phyloP scores from a whole-genome alignment of 92 coral and sea anemone species.

The Palythoa grandiflora region DNA sequence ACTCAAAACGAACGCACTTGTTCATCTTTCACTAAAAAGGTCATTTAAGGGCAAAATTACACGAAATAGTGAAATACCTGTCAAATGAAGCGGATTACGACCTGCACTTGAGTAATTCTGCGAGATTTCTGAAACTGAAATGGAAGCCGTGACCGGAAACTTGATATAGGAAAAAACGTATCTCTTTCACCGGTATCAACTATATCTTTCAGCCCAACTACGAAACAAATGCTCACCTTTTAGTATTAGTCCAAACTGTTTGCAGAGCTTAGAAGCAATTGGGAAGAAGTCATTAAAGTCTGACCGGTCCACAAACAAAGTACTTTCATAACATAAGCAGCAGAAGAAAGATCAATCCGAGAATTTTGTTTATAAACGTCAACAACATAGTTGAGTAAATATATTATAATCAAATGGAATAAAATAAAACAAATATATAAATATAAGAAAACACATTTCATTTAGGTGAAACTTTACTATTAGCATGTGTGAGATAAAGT shows the following conservation, averaged over 20 bases:
- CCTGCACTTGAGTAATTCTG: not conserved
- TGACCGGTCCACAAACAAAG: not conserved
- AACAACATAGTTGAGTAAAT: not conserved
- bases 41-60: not conserved
- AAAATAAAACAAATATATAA: not conserved
- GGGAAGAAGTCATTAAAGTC: not conserved
- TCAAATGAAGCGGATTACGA: conserved; percentile 18
- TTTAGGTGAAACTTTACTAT: not conserved
- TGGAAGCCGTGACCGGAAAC: conserved; percentile 29
- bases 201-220: conserved; percentile 19
- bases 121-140: not conserved
- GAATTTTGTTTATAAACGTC: conserved; percentile 15
- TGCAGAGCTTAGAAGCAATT: not conserved
- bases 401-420: not conserved
- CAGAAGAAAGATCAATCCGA: not conserved
- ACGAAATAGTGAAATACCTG: conserved; percentile 3
- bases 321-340: not conserved
- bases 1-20: not conserved
- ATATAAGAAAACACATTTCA: not conserved
- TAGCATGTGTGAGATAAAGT: not conserved
- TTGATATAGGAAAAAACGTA: conserved; percentile 2
- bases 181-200: conserved; percentile 27
- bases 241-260: not conserved
- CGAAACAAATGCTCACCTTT: not conserved
- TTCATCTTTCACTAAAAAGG: not conserved